Evolutionary conservation across 1,140 invertebrate species (phyloP).

Genomic region (Paramacrobiotus metropolitanus): DNA sequence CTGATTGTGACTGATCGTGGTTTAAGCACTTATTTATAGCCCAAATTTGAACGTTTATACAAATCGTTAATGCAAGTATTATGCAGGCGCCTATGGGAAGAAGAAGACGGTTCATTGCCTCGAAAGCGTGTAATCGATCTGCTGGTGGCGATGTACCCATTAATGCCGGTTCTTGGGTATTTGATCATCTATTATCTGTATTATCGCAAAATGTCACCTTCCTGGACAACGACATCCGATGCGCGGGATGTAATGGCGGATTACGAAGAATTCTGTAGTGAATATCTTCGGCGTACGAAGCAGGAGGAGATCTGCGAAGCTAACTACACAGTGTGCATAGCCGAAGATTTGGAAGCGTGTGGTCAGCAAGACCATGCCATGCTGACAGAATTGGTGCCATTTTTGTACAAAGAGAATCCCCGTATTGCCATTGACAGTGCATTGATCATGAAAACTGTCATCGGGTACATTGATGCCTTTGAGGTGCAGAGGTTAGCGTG

Average conservation of each 20-base stretch:
- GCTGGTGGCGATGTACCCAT: slow-evolving; percentile 4
- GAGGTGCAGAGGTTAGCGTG: slow-evolving; percentile 72
- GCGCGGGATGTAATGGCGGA: neutral
- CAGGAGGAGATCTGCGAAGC: neutral
- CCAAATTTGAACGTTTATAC: no score
- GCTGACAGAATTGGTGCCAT: neutral
- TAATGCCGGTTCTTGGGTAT: neutral
- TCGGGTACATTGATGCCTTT: slow-evolving; percentile 59
- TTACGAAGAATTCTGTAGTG: neutral
- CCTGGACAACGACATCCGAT: neutral
- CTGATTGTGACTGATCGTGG: no score
- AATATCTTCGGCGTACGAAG: neutral
- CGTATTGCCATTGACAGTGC: slow-evolving; percentile 57
- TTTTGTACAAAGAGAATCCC: slow-evolving; percentile 37
- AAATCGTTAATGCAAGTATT: no score
- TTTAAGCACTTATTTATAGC: no score
- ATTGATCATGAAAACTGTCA: slow-evolving; percentile 56
- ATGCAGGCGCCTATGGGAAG: neutral
- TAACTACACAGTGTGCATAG: neutral
- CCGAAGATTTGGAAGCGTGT: neutral
- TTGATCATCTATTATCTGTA: slow-evolving; percentile 12
- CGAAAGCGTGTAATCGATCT: slow-evolving; percentile 6
- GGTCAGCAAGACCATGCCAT: neutral
- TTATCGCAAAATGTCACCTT: neutral
- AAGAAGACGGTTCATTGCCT: neutral